Conservation (phyloP, 2,888 invertebrate species). For the Incurvaria masculella region DNA sequence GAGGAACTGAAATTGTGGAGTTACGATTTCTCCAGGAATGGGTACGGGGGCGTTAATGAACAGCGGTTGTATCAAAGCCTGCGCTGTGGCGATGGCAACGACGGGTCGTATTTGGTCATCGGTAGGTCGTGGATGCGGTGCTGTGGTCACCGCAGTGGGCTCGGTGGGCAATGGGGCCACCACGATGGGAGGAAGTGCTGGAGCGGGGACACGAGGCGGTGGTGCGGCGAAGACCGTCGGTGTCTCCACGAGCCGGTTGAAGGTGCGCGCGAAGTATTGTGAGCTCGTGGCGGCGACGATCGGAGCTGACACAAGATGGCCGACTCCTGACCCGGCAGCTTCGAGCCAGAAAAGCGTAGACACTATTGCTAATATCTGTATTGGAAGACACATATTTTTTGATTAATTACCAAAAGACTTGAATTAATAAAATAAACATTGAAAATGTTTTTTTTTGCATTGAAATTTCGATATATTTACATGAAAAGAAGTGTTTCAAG, state of each 20-base stretch:
- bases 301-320: constrained; percentile 31
- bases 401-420: too few relatives aligned
- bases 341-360: constrained; percentile 26
- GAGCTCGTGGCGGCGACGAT: constrained; percentile 66
- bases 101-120: constrained; percentile 26
- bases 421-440: too few relatives aligned
- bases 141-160: constrained; percentile 1
- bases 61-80: constrained; percentile 32
- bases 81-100: constrained; percentile 41
- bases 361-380: constrained; percentile 32
- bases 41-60: not conserved
- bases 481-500: too few relatives aligned
- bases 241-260: constrained; percentile 49
- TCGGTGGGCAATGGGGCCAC: constrained; percentile 11
- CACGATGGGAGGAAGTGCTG: constrained; percentile 10
- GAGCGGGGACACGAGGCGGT: constrained; percentile 18
- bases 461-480: too few relatives aligned
- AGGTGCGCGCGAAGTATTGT: constrained; percentile 64
- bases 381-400: too few relatives aligned
- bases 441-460: too few relatives aligned
- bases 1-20: not conserved
- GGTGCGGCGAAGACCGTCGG: constrained; percentile 23
- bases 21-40: not conserved
- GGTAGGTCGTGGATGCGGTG: not conserved
- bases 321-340: constrained; percentile 28